Conservation (phyloP, 2,888 invertebrate species). For the Drosophila borborema region DNA sequence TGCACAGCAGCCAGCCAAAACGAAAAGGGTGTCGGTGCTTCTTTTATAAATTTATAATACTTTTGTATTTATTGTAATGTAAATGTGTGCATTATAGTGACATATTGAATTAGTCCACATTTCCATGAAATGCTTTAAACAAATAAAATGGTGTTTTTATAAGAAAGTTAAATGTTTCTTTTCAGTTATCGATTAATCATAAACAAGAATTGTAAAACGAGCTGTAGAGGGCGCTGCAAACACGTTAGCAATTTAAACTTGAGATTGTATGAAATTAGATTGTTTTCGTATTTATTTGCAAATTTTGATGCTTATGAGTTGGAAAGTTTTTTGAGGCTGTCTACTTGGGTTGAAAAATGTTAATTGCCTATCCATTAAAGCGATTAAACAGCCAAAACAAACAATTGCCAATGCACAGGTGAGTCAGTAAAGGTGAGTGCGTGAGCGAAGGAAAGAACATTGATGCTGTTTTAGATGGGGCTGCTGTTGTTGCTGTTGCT, state of each 20-base stretch:
- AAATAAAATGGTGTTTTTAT: conserved; percentile 52
- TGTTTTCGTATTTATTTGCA: conserved; percentile 12
- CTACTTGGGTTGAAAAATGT: conserved; percentile 50
- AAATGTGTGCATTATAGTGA: conserved; percentile 36
- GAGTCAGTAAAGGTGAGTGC: conserved; percentile 37
- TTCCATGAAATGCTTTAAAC: conserved; percentile 79
- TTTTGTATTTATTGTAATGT: conserved; percentile 65
- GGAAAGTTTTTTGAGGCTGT: conserved; percentile 15
- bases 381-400: conserved; percentile 74
- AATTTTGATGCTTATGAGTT: conserved; percentile 25
- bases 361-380: conserved; percentile 79
- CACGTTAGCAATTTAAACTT: conserved; percentile 19
- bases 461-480: conserved; percentile 29
- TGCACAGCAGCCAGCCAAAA: conserved; percentile 58
- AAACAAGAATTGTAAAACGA: neutral
- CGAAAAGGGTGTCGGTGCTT: conserved; percentile 35
- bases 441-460: conserved; percentile 31
- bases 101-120: conserved; percentile 55
- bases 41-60: conserved; percentile 53
- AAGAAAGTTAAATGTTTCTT: conserved; percentile 11
- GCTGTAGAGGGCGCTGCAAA: conserved; percentile 31
- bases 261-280: neutral
- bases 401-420: conserved; percentile 63
- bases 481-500: conserved; percentile 30
- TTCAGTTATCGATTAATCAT: conserved; percentile 14